Base-by-base conservation (phyloP, 1,140 invertebrate genomes). In the Ladona fulva region DNA sequence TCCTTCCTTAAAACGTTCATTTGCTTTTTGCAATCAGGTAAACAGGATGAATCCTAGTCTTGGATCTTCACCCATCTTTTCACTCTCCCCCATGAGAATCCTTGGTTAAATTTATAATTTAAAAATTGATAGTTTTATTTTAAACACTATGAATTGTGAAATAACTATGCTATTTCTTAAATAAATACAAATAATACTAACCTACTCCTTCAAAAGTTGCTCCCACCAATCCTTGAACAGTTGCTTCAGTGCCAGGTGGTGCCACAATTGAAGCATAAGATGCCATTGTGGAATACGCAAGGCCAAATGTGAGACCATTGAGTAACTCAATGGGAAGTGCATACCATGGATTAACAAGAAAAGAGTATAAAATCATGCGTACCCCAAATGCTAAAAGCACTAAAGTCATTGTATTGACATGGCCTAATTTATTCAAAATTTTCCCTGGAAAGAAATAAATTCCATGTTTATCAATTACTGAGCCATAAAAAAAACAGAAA, bases 251-350 rank as follows among this genome's bases (percentile, higher is more conserved):
- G 14, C 95, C 95, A 0, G 90, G 88, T n/a, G 95, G 94, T 7
- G 95, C 91, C 1, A 96, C 90, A 80, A 92, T 90, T 83, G 91
- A 94, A 0, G 94, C 94, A 85, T 96, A 97, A 0, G 93, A 94
- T 11, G 94, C 91, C 91, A 97, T 95, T 11, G 94, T 91, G 0
- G 95, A 90, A 86, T 95, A 97, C 83, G 94, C 94, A 78, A 97
- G 87, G 14, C 95, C 95, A 83, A 94, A 94, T 0, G 95, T 95
- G 11, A 96, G 85, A 19, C 95, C 95, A 85, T 97, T 94, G 10
- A 95, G 85, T 77, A 95, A 83, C 85, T 97, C 96, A 42, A 97
- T 90, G 1, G 94, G 91, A 77, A 98, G 85, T 76, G 93, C 90
- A 83, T 89, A 89, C 94, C 95, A 96, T 0, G 93, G 90, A 84